Base-by-base conservation (phyloP, 2,888 invertebrate species). In the Liposcelis brunnea region DNA sequence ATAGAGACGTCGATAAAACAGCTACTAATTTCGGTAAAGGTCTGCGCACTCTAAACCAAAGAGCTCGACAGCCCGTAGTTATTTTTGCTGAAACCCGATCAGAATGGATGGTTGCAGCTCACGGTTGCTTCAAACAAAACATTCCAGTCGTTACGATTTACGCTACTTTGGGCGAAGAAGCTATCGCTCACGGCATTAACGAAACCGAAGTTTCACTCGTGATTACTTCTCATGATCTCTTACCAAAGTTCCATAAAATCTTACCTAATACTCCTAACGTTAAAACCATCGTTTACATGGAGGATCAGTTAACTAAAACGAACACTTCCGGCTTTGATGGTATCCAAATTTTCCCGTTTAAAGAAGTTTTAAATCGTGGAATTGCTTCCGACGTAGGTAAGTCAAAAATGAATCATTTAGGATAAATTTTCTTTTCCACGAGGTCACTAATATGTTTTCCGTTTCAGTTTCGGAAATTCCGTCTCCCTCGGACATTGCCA, bases 21-120 rank as follows among this genome's bases (percentile, higher is more conserved):
- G 80, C 90, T 3, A 65, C 72, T 0, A 68, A 77, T 54, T 82
- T 97, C 63, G 86, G 87, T 42, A 77, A 78, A 47, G 97, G 95
- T 1, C 68, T 98, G 50, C 71, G 80, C 34, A 79, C 77, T 56
- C 64, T 87, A 32, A 91, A 90, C 21, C 75, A 82, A 55, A 63
- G 67, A 53, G 77, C 82, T 7, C 71, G 72, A 8, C 66, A 75
- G 50, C 86, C 84, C 62, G 72, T 97, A 53, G 90, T 86, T 46
- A 80, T 98, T 58, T 97, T 94, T 69, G 93, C 95, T 0, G 98
- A 98, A 67, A 98, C 97, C 0, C 72, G 95, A 54, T 87, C 87
- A 42, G 97, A 98, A 67, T 98, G 98, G 98, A 83, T 97, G 79
- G 70, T 95, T 43, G 84, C 91, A 1, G 93, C 94, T 1, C 87